Evolutionary conservation across 2,888 invertebrate genomes (phyloP).

Genomic region (Pardosa pseudoannulata): DNA sequence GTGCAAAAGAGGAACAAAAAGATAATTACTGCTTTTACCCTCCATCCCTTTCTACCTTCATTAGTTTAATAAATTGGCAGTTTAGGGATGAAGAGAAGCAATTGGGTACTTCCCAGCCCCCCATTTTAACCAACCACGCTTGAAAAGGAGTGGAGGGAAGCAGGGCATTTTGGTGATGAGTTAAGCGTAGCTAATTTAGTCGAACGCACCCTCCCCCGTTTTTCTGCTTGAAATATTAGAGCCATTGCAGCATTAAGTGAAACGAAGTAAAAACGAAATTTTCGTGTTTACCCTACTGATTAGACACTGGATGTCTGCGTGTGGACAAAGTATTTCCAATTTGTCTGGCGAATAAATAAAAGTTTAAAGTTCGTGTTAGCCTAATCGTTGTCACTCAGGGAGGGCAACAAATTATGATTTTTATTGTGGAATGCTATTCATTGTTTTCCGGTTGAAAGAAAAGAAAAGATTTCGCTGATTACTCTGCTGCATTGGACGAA

Average conservation of each 20-base stretch:
- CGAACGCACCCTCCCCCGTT: background rate
- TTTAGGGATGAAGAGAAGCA: background rate
- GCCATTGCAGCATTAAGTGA: background rate
- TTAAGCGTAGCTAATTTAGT: background rate
- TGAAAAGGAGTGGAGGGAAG: background rate
- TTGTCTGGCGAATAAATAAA: too few species aligned
- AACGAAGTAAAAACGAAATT: background rate
- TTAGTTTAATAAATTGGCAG: slow-evolving; percentile 9
- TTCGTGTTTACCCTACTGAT: slow-evolving; percentile 1
- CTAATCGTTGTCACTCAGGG: too few species aligned
- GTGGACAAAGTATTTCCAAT: too few species aligned
- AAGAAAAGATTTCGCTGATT: too few species aligned
- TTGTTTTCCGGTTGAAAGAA: too few species aligned
- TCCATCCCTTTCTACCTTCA: background rate
- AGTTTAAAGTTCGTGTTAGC: too few species aligned
- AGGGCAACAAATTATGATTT: too few species aligned
- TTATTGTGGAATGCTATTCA: too few species aligned
- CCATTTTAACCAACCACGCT: background rate
- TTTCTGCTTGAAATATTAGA: background rate
- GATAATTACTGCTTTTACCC: slow-evolving; percentile 3
- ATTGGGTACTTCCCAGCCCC: background rate
- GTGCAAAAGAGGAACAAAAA: too few species aligned
- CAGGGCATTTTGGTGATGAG: background rate
- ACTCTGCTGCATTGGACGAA: too few species aligned
- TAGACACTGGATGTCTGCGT: background rate